These are phyloP conservation scores for Labeo catla DNA, from an alignment of 2,113 vertebrate species.

Conservation along the genomic window DNA sequence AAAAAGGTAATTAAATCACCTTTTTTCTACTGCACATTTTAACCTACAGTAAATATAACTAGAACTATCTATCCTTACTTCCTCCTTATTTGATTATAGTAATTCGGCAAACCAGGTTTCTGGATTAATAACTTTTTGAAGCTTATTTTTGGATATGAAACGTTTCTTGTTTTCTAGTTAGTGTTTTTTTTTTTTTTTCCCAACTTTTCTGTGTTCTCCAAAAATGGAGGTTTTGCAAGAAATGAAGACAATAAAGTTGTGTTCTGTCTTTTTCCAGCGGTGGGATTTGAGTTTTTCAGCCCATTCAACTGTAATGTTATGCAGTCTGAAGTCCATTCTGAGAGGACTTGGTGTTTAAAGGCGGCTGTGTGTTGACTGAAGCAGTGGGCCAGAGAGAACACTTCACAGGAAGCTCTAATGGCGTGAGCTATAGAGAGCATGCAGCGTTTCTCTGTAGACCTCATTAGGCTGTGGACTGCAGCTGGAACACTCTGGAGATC, in stretches of 20 bases:
- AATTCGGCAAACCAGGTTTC: neutral
- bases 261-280: conserved; percentile 30
- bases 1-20: no score
- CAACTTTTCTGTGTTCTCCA: neutral
- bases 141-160: neutral
- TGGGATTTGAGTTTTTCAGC: conserved; percentile 25
- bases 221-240: neutral
- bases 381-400: conserved; percentile 38
- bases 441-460: conserved; percentile 43
- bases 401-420: conserved; percentile 35
- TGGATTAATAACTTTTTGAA: neutral
- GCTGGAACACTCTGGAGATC: conserved; percentile 41
- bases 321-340: conserved; percentile 37
- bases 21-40: neutral
- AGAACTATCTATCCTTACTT: neutral
- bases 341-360: conserved; percentile 27
- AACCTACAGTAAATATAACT: neutral
- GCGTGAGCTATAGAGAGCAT: conserved; percentile 34
- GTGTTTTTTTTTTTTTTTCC: neutral
- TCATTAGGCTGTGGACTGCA: conserved; percentile 46
- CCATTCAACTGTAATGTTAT: conserved; percentile 42
- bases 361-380: conserved; percentile 15
- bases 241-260: conserved; percentile 29
- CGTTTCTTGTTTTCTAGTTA: neutral
- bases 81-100: neutral